Percentiles rank a stretch among this genome's conserved stretches.
These are phyloP conservation scores for Molanna angustata DNA, from an alignment of 2,888 invertebrate genomes.

Conservation along the genomic window DNA sequence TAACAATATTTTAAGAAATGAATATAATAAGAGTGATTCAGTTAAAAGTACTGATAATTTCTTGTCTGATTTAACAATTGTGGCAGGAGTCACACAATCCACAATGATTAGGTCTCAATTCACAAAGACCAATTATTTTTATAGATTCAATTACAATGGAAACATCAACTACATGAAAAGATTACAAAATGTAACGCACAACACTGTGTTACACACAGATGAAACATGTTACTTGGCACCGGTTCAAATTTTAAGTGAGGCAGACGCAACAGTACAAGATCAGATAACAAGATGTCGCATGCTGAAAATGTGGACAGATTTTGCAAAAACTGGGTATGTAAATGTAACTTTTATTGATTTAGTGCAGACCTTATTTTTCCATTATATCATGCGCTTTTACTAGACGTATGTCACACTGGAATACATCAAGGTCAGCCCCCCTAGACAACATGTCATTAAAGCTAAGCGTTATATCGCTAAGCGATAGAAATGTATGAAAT, in stretches of 20 bases:
- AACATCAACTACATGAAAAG: constrained; percentile 7
- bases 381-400: too few relatives aligned
- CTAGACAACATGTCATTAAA: too few relatives aligned
- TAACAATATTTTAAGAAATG: not conserved
- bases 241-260: not conserved
- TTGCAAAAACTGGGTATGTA: constrained; percentile 55
- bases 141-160: constrained; percentile 15
- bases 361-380: too few relatives aligned
- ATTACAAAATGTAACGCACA: constrained; percentile 1
- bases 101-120: constrained; percentile 1
- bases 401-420: too few relatives aligned
- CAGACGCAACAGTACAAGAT: constrained; percentile 38
- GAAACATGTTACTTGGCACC: constrained; percentile 13
- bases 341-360: not conserved
- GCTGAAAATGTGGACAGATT: constrained; percentile 60
- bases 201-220: constrained; percentile 13
- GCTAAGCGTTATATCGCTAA: too few relatives aligned
- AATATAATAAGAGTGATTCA: constrained; percentile 2
- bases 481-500: too few relatives aligned
- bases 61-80: constrained; percentile 15
- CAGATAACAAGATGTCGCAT: constrained; percentile 46
- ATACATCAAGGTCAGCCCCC: too few relatives aligned
- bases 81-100: constrained; percentile 18
- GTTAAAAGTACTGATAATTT: constrained; percentile 8
- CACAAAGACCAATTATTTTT: constrained; percentile 7